These are phyloP conservation scores for Phorcus lineatus DNA, from an alignment of 2,888 invertebrate species.

Conservation along the genomic window DNA sequence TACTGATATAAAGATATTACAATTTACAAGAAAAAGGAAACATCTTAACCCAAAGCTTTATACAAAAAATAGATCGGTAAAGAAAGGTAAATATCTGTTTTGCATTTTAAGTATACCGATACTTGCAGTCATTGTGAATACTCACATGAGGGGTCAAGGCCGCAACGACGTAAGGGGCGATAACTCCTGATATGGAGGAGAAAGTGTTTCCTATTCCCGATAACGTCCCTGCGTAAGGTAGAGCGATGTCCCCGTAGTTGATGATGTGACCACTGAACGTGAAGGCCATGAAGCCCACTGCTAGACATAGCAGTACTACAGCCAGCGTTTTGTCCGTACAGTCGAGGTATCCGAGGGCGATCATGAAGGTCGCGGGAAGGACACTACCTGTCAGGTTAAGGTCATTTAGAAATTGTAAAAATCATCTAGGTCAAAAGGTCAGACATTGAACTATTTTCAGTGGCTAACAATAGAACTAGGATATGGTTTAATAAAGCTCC, in stretches of 20 bases:
- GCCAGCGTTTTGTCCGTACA: slow-evolving; percentile 49
- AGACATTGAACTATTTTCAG: too few relatives aligned
- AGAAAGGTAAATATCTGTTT: too few relatives aligned
- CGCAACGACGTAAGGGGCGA: slow-evolving; percentile 61
- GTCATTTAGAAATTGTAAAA: too few relatives aligned
- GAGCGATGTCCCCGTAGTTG: slow-evolving; percentile 64
- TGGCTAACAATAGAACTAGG: too few relatives aligned
- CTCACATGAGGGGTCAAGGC: slow-evolving; percentile 55
- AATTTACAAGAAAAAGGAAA: too few relatives aligned
- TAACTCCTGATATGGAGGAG: slow-evolving; percentile 60
- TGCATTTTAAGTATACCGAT: too few relatives aligned
- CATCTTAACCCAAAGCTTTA: too few relatives aligned
- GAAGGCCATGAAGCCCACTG: slow-evolving; percentile 57
- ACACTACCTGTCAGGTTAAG: slow-evolving; percentile 42
- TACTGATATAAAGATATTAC: too few relatives aligned
- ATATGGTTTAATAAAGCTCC: too few relatives aligned
- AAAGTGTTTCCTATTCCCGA: slow-evolving; percentile 61
- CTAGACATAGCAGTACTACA: slow-evolving; percentile 51
- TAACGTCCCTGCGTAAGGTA: slow-evolving; percentile 59
- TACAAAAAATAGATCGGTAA: too few relatives aligned
- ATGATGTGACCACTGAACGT: slow-evolving; percentile 56
- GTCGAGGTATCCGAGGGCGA: slow-evolving; percentile 55
- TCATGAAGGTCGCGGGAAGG: slow-evolving; percentile 49
- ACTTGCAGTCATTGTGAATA: background rate
- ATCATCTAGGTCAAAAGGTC: too few relatives aligned